These are phyloP conservation scores for Homalodisca vitripennis DNA, from an alignment of 1,140 invertebrate genomes.

Conservation along the genomic window DNA sequence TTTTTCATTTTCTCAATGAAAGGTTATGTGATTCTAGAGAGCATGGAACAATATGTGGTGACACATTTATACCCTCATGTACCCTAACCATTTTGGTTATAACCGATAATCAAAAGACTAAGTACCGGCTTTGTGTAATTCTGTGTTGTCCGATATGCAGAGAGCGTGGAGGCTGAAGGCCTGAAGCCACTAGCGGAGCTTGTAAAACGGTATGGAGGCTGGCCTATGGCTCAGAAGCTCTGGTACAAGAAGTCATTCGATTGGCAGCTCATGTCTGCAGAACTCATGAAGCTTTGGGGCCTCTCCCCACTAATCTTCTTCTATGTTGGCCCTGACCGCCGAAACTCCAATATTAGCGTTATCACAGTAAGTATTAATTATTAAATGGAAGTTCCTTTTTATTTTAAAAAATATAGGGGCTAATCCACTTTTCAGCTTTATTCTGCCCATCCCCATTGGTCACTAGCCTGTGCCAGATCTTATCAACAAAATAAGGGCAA, in stretches of 20 bases:
- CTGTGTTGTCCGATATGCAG: too few species aligned
- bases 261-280: constrained; percentile 43
- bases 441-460: too few species aligned
- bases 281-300: constrained; percentile 37
- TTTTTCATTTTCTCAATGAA: too few species aligned
- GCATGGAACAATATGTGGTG: too few species aligned
- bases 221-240: constrained; percentile 46
- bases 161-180: constrained; percentile 42
- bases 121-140: too few species aligned
- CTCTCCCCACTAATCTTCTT: constrained; percentile 41
- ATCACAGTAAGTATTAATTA: constrained; percentile 39
- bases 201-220: constrained; percentile 48
- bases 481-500: too few species aligned
- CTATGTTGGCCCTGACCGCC: constrained; percentile 43
- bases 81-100: too few species aligned
- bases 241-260: constrained; percentile 42
- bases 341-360: constrained; percentile 44
- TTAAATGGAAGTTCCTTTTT: not conserved
- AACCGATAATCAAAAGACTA: too few species aligned
- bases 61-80: too few species aligned
- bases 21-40: too few species aligned
- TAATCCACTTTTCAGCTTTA: constrained; percentile 8
- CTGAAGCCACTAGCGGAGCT: constrained; percentile 44
- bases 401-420: constrained; percentile 5
- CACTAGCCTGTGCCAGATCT: not conserved